Percentiles rank a stretch among this genome's conserved stretches.
phyloP scores from a whole-genome alignment of 2,113 vertebrate genomes.

The Callospermophilus lateralis region DNA sequence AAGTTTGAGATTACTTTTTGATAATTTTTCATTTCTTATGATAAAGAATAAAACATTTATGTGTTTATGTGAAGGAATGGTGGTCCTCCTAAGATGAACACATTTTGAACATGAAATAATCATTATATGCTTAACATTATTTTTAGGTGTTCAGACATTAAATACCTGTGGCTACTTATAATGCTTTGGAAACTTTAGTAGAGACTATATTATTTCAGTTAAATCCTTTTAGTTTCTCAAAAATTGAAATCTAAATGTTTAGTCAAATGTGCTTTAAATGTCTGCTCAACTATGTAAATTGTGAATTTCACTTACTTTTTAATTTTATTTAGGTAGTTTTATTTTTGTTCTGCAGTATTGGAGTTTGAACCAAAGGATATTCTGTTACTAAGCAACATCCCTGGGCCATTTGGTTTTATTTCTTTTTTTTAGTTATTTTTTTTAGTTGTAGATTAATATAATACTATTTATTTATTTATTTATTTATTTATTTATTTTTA shows the following conservation, averaged over 20 bases:
- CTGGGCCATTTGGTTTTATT: too few relatives aligned
- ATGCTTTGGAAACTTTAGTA: background rate
- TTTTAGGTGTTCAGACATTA: constrained; percentile 18
- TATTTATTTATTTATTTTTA: too few relatives aligned
- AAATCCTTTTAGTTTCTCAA: background rate
- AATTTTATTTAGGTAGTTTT: too few relatives aligned
- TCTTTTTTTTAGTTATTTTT: too few relatives aligned
- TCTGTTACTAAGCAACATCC: too few relatives aligned
- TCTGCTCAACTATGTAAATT: constrained; percentile 19
- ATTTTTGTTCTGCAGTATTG: too few relatives aligned
- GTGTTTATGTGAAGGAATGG: background rate
- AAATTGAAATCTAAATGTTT: fast-evolving
- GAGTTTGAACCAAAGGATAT: too few relatives aligned
- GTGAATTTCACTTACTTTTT: too few relatives aligned
- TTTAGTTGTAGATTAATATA: too few relatives aligned
- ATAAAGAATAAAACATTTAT: background rate
- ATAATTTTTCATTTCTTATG: background rate
- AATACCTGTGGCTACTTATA: background rate
- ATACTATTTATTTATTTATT: too few relatives aligned
- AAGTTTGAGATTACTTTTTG: background rate
- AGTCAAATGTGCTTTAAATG: background rate
- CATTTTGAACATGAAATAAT: background rate
- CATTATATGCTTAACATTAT: background rate
- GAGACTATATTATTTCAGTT: background rate
- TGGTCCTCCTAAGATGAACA: background rate